Base-by-base conservation (phyloP, 2,797 vertebrate species). In the Dryobates pubescens region DNA sequence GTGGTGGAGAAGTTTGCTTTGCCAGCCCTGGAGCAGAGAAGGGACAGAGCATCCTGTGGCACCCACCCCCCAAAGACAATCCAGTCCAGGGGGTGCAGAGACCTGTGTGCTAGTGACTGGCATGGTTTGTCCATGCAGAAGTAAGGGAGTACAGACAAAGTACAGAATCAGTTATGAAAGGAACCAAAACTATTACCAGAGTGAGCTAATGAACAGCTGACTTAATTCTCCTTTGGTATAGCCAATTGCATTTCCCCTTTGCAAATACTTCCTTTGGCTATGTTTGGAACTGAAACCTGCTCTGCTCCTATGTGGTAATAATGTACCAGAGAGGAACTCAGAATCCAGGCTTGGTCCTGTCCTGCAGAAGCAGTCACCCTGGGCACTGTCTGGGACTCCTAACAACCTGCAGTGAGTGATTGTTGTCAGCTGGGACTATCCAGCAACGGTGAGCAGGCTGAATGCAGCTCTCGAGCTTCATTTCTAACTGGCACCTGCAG, bases 191-290 rank as follows among this genome's bases (percentile, higher is more conserved):
- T n/a, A 62, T 62, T 77, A 90, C 6, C 29, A 36, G n/a, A 29
- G 3, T 47, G 57, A 82, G 82, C 47, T 32, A 89, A 89, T 57
- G 57, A 86, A 36, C 36, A 70, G 12, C 9, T 0, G 5, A 62
- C 24, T 83, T 73, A 80, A 76, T 85, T 72, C 92, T 89, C 19
- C 43, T 73, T 79, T 68, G 34, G 6, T 47, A 22, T 51, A 56
- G 62, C 15, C 24, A 56, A 7, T 19, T 0, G 2, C 6, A 10
- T 86, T 75, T 89, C 69, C 26, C 68, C 36, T 80, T 82, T 65
- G 51, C 6, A 71, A 51, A 17, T 73, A 32, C 15, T 69, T 54
- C 59, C 30, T 64, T 38, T 62, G 19, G 58, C 65, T 19, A 8
- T 13, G 14, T 20, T 82, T 74, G n/a, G 5, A 3, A 29, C 26